These are phyloP conservation scores for Tetranychus truncatus DNA, from an alignment of 2,888 invertebrate species.

Conservation along the genomic window DNA sequence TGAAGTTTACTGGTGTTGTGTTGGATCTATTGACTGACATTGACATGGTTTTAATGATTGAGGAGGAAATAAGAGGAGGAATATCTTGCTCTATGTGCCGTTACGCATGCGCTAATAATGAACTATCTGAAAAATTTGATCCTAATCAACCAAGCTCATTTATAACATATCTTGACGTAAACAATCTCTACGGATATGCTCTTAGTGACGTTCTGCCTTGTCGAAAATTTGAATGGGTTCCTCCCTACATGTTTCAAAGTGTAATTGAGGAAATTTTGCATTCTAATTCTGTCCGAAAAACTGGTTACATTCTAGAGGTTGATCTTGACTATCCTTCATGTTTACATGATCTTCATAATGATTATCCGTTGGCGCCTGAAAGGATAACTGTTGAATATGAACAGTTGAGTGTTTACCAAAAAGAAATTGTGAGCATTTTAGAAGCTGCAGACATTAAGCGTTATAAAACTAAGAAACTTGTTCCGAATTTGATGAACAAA, in stretches of 20 bases:
- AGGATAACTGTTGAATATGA: slow-evolving; percentile 12
- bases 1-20: not conserved
- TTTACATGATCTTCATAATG: slow-evolving; percentile 18
- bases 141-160: not conserved
- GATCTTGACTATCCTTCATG: slow-evolving; percentile 20
- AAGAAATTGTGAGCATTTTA: not conserved
- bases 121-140: too few relatives aligned
- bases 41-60: slow-evolving; percentile 6
- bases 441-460: not conserved
- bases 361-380: slow-evolving; percentile 22
- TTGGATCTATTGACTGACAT: not conserved
- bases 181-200: slow-evolving; percentile 31
- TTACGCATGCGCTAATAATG: not conserved
- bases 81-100: not conserved
- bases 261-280: not conserved
- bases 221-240: slow-evolving; percentile 18
- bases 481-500: slow-evolving; percentile 23
- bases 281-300: not conserved
- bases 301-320: slow-evolving; percentile 20
- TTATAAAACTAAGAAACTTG: slow-evolving; percentile 13
- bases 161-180: slow-evolving; percentile 28
- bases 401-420: not conserved
- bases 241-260: not conserved
- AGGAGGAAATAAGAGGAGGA: not conserved
- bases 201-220: slow-evolving; percentile 17